Evolutionary conservation across 2,888 invertebrate genomes (phyloP).

Genomic region (Nephrotoma flavescens): DNA sequence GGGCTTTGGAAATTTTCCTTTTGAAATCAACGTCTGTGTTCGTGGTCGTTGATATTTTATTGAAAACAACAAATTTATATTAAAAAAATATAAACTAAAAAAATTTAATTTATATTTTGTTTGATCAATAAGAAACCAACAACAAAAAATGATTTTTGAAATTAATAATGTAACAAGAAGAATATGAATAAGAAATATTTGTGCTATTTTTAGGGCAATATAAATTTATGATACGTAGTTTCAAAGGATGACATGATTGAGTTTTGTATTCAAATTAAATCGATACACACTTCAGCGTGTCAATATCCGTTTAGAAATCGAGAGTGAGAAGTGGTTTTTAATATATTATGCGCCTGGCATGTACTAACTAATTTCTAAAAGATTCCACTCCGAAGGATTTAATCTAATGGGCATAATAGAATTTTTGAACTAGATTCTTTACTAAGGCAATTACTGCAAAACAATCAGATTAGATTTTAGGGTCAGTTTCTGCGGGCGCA

Average conservation of each 20-base stretch:
- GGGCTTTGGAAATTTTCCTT: neutral
- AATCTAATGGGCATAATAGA: too few relatives aligned
- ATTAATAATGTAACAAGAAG: neutral
- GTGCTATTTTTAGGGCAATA: neutral
- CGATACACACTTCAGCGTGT: neutral
- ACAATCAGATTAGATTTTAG: too few relatives aligned
- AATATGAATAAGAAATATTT: neutral
- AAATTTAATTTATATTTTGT: neutral
- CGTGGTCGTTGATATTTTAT: neutral
- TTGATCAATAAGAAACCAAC: neutral
- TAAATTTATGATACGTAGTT: neutral
- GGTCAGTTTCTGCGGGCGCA: too few relatives aligned
- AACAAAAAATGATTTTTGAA: neutral
- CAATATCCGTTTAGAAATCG: neutral
- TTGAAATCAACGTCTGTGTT: neutral
- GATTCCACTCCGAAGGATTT: too few relatives aligned
- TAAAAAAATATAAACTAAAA: neutral
- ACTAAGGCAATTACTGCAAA: too few relatives aligned
- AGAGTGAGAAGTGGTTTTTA: neutral
- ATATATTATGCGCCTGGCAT: neutral
- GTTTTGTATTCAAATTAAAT: neutral
- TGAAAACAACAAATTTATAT: neutral
- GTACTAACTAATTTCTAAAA: too few relatives aligned
- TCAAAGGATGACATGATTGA: neutral
- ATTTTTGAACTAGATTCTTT: too few relatives aligned